Evolutionary conservation across 2,113 vertebrate genomes (phyloP).

Genomic region (Antechinus stuartii): DNA sequence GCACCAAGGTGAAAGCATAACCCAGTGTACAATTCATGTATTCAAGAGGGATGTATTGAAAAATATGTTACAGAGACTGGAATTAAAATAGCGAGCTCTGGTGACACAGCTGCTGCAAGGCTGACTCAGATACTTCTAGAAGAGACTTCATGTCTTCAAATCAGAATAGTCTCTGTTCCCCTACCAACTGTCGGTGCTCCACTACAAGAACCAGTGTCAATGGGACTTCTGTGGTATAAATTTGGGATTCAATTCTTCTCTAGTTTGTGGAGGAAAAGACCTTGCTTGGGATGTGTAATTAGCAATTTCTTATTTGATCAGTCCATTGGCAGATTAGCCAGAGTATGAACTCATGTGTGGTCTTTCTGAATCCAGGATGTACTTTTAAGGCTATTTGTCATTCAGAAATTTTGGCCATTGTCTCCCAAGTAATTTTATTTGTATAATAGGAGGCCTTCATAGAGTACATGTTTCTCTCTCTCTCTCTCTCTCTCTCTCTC

Average conservation of each 20-base stretch:
- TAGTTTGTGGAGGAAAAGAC: background rate
- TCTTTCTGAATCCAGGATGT: background rate
- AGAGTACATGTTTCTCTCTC: too few species aligned
- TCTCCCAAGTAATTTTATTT: background rate
- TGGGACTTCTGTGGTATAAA: background rate
- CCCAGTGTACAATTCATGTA: background rate
- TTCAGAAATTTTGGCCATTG: background rate
- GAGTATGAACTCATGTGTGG: background rate
- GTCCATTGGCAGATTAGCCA: background rate
- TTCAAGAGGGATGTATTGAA: background rate
- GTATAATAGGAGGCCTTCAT: background rate
- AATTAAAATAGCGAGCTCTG: background rate
- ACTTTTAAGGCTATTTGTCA: background rate
- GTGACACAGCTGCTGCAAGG: background rate
- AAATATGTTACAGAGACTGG: background rate
- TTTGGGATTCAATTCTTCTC: background rate
- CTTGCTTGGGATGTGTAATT: background rate
- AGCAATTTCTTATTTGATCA: background rate
- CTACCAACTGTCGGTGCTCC: background rate
- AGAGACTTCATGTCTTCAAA: background rate
- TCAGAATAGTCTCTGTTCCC: background rate
- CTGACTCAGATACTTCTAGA: background rate
- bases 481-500: too few species aligned
- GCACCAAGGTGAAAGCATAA: background rate
- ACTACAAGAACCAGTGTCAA: background rate